Evolutionary conservation across 2,113 vertebrate species (phyloP).

Genomic region (Oncorhynchus tshawytscha): DNA sequence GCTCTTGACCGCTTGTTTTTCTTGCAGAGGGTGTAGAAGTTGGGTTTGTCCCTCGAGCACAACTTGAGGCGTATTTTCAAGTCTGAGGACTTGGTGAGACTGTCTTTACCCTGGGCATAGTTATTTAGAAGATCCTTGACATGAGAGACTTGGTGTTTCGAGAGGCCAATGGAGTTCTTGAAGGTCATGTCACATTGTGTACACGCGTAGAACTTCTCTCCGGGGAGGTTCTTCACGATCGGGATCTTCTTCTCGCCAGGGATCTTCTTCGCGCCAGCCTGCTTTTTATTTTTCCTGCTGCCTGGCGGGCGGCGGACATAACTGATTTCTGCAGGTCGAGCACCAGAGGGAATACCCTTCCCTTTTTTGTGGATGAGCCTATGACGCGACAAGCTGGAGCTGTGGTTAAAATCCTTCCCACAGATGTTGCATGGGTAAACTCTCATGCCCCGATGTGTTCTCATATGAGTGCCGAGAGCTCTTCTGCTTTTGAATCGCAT

Average conservation of each 20-base stretch:
- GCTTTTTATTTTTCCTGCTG: constrained; percentile 50
- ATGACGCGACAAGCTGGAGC: constrained; percentile 76
- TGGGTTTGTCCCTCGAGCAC: constrained; percentile 76
- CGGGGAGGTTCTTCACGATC: background rate
- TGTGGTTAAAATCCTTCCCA: constrained; percentile 77
- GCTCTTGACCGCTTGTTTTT: constrained; percentile 65
- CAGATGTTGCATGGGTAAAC: constrained; percentile 75
- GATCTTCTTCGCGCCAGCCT: constrained; percentile 30
- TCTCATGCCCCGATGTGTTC: constrained; percentile 66
- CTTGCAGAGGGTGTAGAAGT: constrained; percentile 77
- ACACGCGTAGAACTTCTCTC: constrained; percentile 69
- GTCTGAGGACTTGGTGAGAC: constrained; percentile 71
- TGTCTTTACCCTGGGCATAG: constrained; percentile 71
- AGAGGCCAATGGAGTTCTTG: constrained; percentile 68
- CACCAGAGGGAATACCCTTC: constrained; percentile 37
- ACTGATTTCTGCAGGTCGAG: constrained; percentile 20
- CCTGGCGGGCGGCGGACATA: constrained; percentile 45
- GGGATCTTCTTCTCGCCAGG: constrained; percentile 13
- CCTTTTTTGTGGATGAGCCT: constrained; percentile 76
- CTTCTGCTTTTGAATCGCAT: constrained; percentile 70
- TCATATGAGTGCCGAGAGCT: constrained; percentile 67
- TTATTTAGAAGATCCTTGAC: constrained; percentile 73
- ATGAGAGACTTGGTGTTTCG: constrained; percentile 76
- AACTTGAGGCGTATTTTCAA: constrained; percentile 78
- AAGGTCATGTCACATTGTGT: constrained; percentile 76